phyloP scores from a whole-genome alignment of 1,140 invertebrate genomes.

The Prorops nasuta region DNA sequence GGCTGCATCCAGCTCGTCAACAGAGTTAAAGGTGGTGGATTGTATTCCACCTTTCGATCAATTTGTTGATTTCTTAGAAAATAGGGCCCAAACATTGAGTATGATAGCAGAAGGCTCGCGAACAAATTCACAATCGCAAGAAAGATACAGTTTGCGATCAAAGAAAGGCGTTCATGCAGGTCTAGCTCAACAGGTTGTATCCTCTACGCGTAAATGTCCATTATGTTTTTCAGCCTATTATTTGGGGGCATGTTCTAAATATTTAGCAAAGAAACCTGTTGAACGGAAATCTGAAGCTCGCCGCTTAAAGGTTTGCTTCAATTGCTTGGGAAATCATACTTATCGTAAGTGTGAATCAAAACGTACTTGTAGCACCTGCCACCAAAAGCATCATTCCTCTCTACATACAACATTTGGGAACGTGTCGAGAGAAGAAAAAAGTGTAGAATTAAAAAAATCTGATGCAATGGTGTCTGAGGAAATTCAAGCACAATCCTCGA shows the following conservation, averaged over 20 bases:
- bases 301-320: not conserved
- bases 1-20: too few relatives aligned
- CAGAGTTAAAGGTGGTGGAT: not conserved
- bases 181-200: too few relatives aligned
- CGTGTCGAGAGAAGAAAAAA: too few relatives aligned
- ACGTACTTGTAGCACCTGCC: not conserved
- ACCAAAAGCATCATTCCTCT: not conserved
- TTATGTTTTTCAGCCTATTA: too few relatives aligned
- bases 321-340: not conserved
- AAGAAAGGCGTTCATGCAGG: too few relatives aligned
- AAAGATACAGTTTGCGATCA: too few relatives aligned
- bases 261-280: not conserved
- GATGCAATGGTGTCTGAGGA: too few relatives aligned
- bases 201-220: too few relatives aligned
- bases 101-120: too few relatives aligned
- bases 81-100: not conserved
- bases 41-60: constrained; percentile 1
- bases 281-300: not conserved
- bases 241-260: constrained; percentile 1
- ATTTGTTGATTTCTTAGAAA: not conserved
- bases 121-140: too few relatives aligned
- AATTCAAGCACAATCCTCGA: not conserved
- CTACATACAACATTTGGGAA: not conserved
- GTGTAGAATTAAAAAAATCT: too few relatives aligned
- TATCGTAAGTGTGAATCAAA: too few relatives aligned